Conservation (phyloP, 2,113 vertebrate species). For the Lampris megalopsis region DNA sequence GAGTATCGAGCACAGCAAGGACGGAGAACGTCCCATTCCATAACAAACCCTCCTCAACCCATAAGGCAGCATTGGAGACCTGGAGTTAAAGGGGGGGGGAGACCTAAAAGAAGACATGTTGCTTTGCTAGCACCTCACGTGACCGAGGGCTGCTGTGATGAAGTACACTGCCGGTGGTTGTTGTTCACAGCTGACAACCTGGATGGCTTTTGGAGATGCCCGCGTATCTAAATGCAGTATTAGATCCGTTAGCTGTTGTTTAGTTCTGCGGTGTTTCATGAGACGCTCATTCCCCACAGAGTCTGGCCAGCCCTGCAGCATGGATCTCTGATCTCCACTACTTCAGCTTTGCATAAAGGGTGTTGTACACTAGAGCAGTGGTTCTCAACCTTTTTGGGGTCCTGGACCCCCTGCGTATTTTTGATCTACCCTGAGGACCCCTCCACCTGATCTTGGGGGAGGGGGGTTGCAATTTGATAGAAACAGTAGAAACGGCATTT, state of each 20-base stretch:
- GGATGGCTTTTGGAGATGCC: background rate
- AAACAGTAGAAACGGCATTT: too few species aligned
- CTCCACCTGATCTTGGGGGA: too few species aligned
- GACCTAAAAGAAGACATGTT: background rate
- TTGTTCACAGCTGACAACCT: background rate
- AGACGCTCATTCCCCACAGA: constrained; percentile 4
- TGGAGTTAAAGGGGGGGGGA: too few species aligned
- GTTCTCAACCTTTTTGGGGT: too few species aligned
- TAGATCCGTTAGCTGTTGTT: background rate
- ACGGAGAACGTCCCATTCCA: background rate
- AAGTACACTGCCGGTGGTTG: background rate
- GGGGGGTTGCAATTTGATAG: too few species aligned
- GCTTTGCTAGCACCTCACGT: background rate
- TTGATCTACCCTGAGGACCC: too few species aligned
- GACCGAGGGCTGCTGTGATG: background rate
- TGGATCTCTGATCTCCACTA: constrained; percentile 33
- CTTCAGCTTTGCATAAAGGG: background rate
- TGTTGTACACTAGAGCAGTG: background rate
- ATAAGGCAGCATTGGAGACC: background rate
- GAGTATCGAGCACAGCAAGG: constrained; percentile 2
- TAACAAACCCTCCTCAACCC: background rate
- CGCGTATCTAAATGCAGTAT: constrained; percentile 5
- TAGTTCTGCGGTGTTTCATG: background rate
- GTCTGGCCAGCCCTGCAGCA: background rate
- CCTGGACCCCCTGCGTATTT: too few species aligned